These are phyloP conservation scores for Chromis chromis DNA, from an alignment of 2,797 vertebrate species.

Conservation along the genomic window DNA sequence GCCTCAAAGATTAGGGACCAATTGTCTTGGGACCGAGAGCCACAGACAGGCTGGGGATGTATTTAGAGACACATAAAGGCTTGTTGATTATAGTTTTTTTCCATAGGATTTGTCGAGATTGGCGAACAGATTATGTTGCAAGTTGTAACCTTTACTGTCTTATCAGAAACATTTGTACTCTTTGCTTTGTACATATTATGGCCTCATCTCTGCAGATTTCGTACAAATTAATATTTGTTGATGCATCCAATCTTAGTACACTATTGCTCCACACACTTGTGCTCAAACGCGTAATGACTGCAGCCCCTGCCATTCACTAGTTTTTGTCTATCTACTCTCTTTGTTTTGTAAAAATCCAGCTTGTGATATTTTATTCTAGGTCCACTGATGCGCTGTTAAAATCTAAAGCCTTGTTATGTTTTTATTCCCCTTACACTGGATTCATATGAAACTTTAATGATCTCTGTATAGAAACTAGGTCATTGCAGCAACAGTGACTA, in stretches of 20 bases:
- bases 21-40: no score
- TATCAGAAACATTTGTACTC: no score
- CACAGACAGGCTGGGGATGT: no score
- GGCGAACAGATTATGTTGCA: no score
- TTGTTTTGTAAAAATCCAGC: slow-evolving; percentile 32
- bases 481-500: slow-evolving; percentile 60
- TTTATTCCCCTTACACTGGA: slow-evolving; percentile 54
- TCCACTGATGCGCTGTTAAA: slow-evolving; percentile 46
- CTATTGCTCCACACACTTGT: neutral
- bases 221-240: neutral
- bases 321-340: slow-evolving; percentile 6
- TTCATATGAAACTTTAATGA: slow-evolving; percentile 72
- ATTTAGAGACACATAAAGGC: no score
- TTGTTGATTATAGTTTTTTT: no score
- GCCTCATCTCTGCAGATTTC: neutral
- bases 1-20: no score
- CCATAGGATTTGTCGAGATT: no score
- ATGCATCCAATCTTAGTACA: neutral
- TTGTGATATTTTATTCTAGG: slow-evolving; percentile 45
- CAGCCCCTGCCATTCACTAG: neutral
- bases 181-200: no score
- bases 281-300: neutral
- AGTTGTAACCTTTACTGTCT: no score
- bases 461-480: slow-evolving; percentile 67
- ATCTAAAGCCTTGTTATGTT: slow-evolving; percentile 48